Percentiles rank a stretch among this genome's conserved stretches.
These are phyloP conservation scores for Cryptus armator DNA, from an alignment of 2,888 invertebrate species.

Conservation along the genomic window DNA sequence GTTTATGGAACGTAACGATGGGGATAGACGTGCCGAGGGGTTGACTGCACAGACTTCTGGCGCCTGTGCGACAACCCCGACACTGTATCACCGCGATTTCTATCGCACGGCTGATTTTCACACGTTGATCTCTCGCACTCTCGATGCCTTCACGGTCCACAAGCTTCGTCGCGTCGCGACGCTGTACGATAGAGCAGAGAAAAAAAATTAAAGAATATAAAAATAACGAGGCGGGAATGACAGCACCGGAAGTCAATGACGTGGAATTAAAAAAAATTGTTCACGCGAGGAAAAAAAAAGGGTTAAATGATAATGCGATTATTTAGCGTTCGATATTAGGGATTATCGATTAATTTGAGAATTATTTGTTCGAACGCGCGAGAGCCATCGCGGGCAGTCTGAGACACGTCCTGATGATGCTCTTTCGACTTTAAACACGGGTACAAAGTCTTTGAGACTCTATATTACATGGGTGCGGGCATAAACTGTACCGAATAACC, in stretches of 20 bases:
- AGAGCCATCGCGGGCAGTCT: not conserved
- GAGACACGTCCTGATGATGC: slow-evolving; percentile 17
- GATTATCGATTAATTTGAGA: slow-evolving; percentile 4
- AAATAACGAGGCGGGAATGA: not conserved
- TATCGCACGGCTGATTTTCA: slow-evolving; percentile 21
- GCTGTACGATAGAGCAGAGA: not conserved
- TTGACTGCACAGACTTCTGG: slow-evolving; percentile 46
- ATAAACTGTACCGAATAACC: slow-evolving; percentile 9
- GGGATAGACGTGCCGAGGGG: slow-evolving; percentile 18
- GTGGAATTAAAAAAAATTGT: not conserved
- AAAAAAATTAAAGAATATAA: not conserved
- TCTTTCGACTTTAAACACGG: slow-evolving; percentile 23
- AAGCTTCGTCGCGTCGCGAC: not conserved
- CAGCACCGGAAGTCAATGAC: not conserved
- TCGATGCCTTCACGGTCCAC: slow-evolving; percentile 10
- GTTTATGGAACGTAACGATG: slow-evolving; percentile 9
- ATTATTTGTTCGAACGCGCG: not conserved
- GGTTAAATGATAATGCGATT: not conserved
- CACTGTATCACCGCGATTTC: slow-evolving; percentile 2
- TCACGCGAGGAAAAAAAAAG: not conserved
- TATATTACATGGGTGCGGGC: not conserved
- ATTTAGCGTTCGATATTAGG: not conserved
- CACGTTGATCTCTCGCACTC: slow-evolving; percentile 23
- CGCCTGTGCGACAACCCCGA: slow-evolving; percentile 44
- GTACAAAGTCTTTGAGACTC: slow-evolving; percentile 39